phyloP scores from a whole-genome alignment of 2,113 vertebrate genomes.

The Oenanthe oenanthe region DNA sequence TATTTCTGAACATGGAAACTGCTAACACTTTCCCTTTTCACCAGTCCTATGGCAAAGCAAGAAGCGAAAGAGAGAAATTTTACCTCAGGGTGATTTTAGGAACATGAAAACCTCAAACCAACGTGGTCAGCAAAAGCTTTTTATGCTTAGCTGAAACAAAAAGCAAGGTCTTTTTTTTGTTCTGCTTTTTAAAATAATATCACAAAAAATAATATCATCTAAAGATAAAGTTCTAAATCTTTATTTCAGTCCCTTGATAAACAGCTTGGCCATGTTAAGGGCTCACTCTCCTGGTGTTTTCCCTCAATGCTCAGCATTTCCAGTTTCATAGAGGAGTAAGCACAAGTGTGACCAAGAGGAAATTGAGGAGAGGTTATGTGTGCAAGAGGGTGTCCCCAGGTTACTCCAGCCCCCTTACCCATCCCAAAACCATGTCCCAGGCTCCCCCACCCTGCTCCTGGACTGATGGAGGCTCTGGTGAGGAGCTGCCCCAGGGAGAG shows the following conservation, averaged over 20 bases:
- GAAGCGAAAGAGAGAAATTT: not conserved
- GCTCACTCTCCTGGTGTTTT: not conserved
- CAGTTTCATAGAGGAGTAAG: not conserved
- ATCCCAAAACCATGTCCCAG: not conserved
- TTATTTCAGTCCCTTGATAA: not conserved
- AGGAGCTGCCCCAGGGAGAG: not conserved
- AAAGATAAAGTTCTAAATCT: not conserved
- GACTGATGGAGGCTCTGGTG: not conserved
- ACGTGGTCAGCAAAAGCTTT: constrained; percentile 10
- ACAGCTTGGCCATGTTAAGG: not conserved
- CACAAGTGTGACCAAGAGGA: not conserved
- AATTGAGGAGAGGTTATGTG: not conserved
- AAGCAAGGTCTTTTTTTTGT: not conserved
- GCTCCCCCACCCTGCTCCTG: not conserved
- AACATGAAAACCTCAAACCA: not conserved
- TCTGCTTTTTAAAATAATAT: not conserved
- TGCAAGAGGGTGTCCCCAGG: not conserved
- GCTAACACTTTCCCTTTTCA: constrained; percentile 29
- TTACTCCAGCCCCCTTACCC: rapidly evolving
- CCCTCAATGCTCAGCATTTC: not conserved
- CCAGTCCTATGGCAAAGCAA: constrained; percentile 6
- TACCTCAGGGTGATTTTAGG: not conserved
- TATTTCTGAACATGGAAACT: constrained; percentile 7
- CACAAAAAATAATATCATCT: not conserved
- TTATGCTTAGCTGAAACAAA: not conserved